Percentiles rank a stretch among this genome's conserved stretches.
These are phyloP conservation scores for Tachina lurida DNA, from an alignment of 2,888 invertebrate genomes.

Conservation along the genomic window DNA sequence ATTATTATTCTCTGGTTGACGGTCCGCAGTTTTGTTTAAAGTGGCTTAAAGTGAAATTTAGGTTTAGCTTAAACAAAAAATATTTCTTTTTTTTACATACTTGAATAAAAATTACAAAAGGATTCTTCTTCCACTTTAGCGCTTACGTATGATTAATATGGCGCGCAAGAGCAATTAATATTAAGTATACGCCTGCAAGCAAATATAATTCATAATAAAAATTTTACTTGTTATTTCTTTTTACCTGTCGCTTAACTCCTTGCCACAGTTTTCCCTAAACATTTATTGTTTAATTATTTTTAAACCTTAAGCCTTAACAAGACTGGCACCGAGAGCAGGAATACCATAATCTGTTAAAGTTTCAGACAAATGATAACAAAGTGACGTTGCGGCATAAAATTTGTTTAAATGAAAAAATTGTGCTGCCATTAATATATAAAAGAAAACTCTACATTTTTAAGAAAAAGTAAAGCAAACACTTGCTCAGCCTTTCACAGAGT, in stretches of 20 bases:
- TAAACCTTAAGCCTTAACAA: not conserved
- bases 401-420: not conserved
- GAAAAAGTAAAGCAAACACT: not conserved
- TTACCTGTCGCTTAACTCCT: not conserved
- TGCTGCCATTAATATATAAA: slow-evolving; percentile 11
- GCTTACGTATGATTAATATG: not conserved
- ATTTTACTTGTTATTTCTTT: too few species aligned
- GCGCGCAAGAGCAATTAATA: not conserved
- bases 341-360: slow-evolving; percentile 48
- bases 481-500: not conserved
- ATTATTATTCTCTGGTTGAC: too few species aligned
- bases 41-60: too few species aligned
- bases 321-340: not conserved
- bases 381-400: slow-evolving; percentile 12
- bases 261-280: slow-evolving; percentile 7
- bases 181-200: not conserved
- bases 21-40: too few species aligned
- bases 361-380: slow-evolving; percentile 50
- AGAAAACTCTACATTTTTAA: not conserved
- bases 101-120: too few species aligned
- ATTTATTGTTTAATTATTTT: slow-evolving; percentile 20
- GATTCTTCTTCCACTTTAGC: not conserved
- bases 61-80: too few species aligned
- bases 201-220: not conserved
- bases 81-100: too few species aligned